Evolutionary conservation across 2,888 invertebrate species (phyloP), one percentile per base, ranked within the genome.

Genomic region (Agyllia agylla): DNA sequence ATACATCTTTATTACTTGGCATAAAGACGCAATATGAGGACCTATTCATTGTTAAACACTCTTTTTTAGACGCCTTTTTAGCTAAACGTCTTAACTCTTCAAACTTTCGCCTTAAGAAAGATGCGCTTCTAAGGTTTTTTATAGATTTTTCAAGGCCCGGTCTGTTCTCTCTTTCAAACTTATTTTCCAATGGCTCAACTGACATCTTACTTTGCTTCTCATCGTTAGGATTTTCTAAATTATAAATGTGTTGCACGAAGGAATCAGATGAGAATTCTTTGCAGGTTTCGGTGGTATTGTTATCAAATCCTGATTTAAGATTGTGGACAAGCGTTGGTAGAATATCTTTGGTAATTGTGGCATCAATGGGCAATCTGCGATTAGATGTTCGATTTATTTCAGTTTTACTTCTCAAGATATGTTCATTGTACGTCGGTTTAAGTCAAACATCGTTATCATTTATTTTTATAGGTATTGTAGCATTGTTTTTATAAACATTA

Each of bases 251-350:
- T 93, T 97, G 96, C 3, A 97, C 95, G 20, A 24, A 57, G 57
- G 97, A 97, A 93, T 97, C 96, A 3, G 97, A 97, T 0, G 97
- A 97, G 86, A 92, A 96, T 13, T 90, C 94, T 89, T 94, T 96
- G 8, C 93, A 94, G 5, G 91, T 83, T 13, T 30, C 77, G 20
- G 27, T 35, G 15, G 77, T 75, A 30, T 42, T 92, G 79, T 90
- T 27, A 24, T 20, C 20, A 91, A 13, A 90, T 89, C 11, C 57
- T 86, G 49, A 87, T 84, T 90, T 94, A 88, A 77, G 87, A 84
- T 86, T 88, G 35, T 84, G 84, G 11, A 13, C 49, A 24, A 24
- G 77, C 13, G 80, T 49, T n/a, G 33, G 57, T 42, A 42, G 33
- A 30, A 20, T 85, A 1, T 87, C 42, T 38, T 85, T 89, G n/a